Evolutionary conservation across 2,113 vertebrate species (phyloP).

Genomic region (Tapirus terrestris): DNA sequence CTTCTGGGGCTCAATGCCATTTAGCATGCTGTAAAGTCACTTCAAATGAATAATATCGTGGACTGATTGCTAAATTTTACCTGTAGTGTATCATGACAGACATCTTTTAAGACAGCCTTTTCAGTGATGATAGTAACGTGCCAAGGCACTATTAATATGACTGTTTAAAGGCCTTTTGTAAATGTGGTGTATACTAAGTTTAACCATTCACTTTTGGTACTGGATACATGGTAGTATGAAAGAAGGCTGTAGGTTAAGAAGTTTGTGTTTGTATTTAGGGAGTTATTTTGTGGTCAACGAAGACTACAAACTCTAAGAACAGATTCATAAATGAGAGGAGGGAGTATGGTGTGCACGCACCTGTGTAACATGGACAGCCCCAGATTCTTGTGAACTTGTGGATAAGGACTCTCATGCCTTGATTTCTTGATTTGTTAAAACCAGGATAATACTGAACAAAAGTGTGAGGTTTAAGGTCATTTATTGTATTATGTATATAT

Average conservation of each 20-base stretch:
- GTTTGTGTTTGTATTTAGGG: constrained; percentile 3
- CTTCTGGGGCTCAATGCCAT: not conserved
- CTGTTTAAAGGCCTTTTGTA: not conserved
- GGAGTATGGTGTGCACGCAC: not conserved
- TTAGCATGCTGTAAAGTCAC: constrained; percentile 49
- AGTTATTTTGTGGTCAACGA: constrained; percentile 4
- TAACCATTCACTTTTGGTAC: not conserved
- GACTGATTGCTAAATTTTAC: not conserved
- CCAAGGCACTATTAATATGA: not conserved
- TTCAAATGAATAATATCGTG: constrained; percentile 43
- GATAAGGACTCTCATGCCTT: not conserved
- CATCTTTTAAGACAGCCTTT: not conserved
- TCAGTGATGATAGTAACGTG: not conserved
- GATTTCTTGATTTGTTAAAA: constrained; percentile 24
- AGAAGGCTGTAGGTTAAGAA: constrained; percentile 7
- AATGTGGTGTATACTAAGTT: not conserved
- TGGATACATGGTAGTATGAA: not conserved
- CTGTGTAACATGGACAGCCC: not conserved
- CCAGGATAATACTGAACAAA: not conserved
- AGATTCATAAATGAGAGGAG: not conserved
- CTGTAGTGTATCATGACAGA: not conserved
- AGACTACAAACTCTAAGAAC: not conserved
- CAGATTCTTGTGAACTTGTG: not conserved
- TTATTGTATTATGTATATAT: not conserved
- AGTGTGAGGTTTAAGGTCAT: not conserved